phyloP scores from a whole-genome alignment of 2,888 invertebrate genomes.

The Ophraella communa region DNA sequence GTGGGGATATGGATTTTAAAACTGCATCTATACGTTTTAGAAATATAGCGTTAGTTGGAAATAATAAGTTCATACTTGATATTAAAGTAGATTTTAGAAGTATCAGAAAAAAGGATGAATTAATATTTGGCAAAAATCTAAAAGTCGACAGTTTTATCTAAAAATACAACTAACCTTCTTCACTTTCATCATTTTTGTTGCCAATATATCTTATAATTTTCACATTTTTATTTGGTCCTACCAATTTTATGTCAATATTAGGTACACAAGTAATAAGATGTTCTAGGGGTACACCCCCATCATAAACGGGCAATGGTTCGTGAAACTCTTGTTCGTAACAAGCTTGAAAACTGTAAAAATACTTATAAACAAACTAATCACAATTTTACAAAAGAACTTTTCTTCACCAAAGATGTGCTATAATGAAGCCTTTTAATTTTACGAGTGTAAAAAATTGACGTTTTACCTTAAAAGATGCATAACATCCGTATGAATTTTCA shows the following conservation, averaged over 20 bases:
- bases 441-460: background rate
- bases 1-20: slow-evolving; percentile 68
- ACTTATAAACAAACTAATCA: background rate
- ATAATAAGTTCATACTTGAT: too few species aligned
- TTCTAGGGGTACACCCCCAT: slow-evolving; percentile 84
- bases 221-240: slow-evolving; percentile 56
- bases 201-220: slow-evolving; percentile 52
- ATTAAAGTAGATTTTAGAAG: too few species aligned
- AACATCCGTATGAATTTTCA: slow-evolving; percentile 77
- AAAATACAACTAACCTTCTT: slow-evolving; percentile 41
- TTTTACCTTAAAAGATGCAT: slow-evolving; percentile 79
- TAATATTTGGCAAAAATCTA: too few species aligned
- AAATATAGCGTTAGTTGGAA: background rate
- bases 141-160: too few species aligned
- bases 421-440: background rate
- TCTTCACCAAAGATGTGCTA: too few species aligned
- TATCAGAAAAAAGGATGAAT: too few species aligned
- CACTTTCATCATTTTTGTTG: slow-evolving; percentile 41
- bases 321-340: slow-evolving; percentile 82
- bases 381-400: background rate
- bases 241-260: slow-evolving; percentile 65
- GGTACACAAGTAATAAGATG: slow-evolving; percentile 86
- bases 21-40: slow-evolving; percentile 45
- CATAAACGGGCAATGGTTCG: slow-evolving; percentile 66
- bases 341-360: slow-evolving; percentile 70